Conservation (phyloP, 2,797 vertebrate species). For the Lemur catta region DNA sequence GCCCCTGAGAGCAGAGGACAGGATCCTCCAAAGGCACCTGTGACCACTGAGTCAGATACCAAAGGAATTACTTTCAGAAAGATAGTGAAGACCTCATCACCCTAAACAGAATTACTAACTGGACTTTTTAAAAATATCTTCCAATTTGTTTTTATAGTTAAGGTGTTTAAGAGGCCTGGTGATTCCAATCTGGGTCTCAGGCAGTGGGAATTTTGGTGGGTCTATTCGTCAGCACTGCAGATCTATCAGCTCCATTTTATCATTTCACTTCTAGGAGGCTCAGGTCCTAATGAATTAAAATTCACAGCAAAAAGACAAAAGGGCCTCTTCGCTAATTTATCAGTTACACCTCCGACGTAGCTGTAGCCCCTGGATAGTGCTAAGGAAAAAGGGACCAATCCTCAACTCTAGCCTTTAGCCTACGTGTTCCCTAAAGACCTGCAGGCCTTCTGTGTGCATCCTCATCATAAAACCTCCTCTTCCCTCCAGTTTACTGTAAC, state of each 20-base stretch:
- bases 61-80: neutral
- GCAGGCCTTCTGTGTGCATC: neutral
- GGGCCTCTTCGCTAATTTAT: neutral
- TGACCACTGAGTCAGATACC: neutral
- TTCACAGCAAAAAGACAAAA: neutral
- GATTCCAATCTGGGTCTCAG: neutral
- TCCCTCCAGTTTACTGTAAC: neutral
- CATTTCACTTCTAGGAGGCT: neutral
- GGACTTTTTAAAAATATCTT: neutral
- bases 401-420: neutral
- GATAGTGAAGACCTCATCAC: neutral
- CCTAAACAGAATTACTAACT: neutral
- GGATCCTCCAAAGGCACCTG: neutral
- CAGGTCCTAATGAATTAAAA: neutral
- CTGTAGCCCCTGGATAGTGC: neutral
- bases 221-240: neutral
- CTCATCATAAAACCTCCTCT: neutral
- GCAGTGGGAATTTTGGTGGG: neutral
- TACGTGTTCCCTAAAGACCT: neutral
- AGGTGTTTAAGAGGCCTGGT: neutral
- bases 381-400: neutral
- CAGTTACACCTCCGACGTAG: neutral
- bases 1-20: neutral
- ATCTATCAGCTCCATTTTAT: neutral
- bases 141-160: neutral